Evolutionary conservation across 2,888 invertebrate genomes (phyloP), one percentile per base, ranked within the genome.

Genomic region (Polyommatus iphigenia): DNA sequence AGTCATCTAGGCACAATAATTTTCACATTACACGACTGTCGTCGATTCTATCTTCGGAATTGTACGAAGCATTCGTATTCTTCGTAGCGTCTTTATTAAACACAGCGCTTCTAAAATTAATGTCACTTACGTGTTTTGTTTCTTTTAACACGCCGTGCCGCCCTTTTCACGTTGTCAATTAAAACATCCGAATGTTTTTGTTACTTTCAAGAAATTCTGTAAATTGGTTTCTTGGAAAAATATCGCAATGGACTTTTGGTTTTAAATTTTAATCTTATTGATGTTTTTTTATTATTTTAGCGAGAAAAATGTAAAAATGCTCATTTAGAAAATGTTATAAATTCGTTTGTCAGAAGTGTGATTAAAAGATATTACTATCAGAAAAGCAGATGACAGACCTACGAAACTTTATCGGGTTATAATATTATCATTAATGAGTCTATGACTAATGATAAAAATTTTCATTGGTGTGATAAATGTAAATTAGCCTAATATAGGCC

Each of bases 131-230:
- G 72, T 72, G 41, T 72, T 72, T 72, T 41, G 36, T 41, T 72
- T 72, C 41, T n/a, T 72, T 72, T 41, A 20, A 72, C 36, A 20
- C 24, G 36, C 36, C 72, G 36, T n/a, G n/a, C 71, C 36, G 71
- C 72, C 72, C 72, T 72, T 72, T 72, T 41, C 72, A 72, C 72
- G 72, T n/a, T 72, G 72, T 72, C 72, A 72, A 41, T 72, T 72
- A 72, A 72, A 72, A 41, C 8, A 18, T 18, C 24, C 10, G 15
- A 67, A 24, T 13, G 67, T 18, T 67, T 32, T 15, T 29, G 67
- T 67, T 32, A 32, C 29, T 29, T 67, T 67, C 15, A 1, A 32
- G 67, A 32, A 29, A 32, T 72, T 41, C 0, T 8, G n/a, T n/a
- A 36, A 36, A 32, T 36, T 32, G 36, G 15, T 71, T n/a, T 71